Conservation (phyloP, 1,140 invertebrate genomes). For the Pentalonia nigronervosa region DNA sequence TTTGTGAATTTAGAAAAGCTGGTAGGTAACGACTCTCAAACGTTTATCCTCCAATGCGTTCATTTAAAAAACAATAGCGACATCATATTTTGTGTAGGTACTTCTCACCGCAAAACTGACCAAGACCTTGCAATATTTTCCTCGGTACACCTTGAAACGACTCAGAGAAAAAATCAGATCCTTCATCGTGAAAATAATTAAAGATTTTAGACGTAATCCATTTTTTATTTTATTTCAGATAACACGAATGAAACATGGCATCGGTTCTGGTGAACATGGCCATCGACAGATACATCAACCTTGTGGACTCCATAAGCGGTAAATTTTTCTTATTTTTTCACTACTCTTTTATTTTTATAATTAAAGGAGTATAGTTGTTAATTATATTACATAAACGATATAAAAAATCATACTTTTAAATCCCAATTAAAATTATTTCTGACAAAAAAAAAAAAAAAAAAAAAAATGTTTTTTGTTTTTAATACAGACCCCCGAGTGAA, state of each 20-base stretch:
- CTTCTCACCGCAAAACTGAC: constrained; percentile 18
- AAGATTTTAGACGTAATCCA: neutral
- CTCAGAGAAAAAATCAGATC: neutral
- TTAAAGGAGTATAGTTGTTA: neutral
- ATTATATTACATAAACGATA: neutral
- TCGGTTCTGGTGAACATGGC: constrained; percentile 69
- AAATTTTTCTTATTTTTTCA: constrained; percentile 60
- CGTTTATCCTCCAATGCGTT: neutral
- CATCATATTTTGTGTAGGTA: neutral
- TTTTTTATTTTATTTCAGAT: constrained; percentile 24
- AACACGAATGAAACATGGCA: constrained; percentile 62
- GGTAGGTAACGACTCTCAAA: neutral
- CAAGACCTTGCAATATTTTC: constrained; percentile 31
- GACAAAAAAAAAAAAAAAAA: neutral
- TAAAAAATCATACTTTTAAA: neutral
- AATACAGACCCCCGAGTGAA: constrained; percentile 83
- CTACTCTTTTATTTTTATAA: neutral
- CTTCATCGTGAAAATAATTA: neutral
- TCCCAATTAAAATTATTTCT: neutral
- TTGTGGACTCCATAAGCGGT: constrained; percentile 66
- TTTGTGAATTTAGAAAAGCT: neutral
- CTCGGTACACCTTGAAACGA: neutral
- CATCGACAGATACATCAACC: constrained; percentile 67
- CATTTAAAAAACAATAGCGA: neutral
- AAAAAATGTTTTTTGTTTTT: constrained; percentile 59